Evolutionary conservation across 2,797 vertebrate species (phyloP).

Genomic region (Schizopygopsis malacanthus): DNA sequence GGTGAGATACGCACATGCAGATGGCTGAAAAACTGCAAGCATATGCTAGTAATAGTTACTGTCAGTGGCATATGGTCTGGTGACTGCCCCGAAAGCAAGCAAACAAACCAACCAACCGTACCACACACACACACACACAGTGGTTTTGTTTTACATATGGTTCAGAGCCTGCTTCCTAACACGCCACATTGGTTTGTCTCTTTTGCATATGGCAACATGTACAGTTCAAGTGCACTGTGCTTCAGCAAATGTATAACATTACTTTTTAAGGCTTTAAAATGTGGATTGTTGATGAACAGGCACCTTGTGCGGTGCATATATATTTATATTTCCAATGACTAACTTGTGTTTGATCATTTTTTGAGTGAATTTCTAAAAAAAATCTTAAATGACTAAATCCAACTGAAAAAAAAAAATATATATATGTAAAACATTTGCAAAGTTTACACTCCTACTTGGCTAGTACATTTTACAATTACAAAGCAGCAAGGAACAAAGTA

Average conservation of each 20-base stretch:
- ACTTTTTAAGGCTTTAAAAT: neutral
- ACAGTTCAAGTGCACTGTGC: neutral
- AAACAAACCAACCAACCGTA: neutral
- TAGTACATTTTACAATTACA: no score
- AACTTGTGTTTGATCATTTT: neutral
- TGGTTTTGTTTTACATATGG: neutral
- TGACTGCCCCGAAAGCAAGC: neutral
- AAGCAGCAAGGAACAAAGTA: neutral
- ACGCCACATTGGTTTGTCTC: neutral
- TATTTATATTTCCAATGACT: neutral
- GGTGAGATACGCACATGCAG: constrained; percentile 72
- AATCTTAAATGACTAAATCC: no score
- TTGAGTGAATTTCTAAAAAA: neutral
- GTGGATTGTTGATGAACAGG: neutral
- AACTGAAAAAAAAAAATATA: no score
- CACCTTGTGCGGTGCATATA: neutral
- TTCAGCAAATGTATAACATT: neutral
- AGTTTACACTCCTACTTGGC: no score
- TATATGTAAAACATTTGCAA: no score
- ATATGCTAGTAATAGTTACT: neutral
- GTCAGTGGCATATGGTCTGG: neutral
- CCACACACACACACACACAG: neutral
- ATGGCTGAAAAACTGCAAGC: neutral
- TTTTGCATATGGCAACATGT: constrained; percentile 6
- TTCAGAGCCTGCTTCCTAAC: neutral